Evolutionary conservation across 2,888 invertebrate species (phyloP).

Genomic region (Ophioninae sp.): DNA sequence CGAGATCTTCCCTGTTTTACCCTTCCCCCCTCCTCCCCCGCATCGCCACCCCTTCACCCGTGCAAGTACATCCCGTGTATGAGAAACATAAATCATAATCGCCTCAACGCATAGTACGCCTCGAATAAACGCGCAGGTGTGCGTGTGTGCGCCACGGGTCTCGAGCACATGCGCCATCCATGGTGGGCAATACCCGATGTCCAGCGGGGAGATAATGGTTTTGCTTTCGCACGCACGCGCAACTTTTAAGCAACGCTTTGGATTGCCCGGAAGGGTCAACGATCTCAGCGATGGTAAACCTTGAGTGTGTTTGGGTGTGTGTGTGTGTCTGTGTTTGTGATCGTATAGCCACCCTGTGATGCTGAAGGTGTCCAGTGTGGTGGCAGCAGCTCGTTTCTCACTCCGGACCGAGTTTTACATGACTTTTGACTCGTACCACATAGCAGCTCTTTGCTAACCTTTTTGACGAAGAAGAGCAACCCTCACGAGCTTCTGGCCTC

Average conservation of each 20-base stretch:
- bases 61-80: conserved; percentile 60
- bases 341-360: conserved; percentile 27
- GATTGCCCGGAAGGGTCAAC: conserved; percentile 67
- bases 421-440: conserved; percentile 36
- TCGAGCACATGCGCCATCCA: conserved; percentile 60
- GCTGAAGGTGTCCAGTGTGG: conserved; percentile 40
- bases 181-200: conserved; percentile 68
- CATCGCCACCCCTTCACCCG: background rate
- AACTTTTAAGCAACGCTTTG: conserved; percentile 37
- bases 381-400: conserved; percentile 32
- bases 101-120: conserved; percentile 62
- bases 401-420: conserved; percentile 34
- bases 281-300: background rate
- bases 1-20: conserved; percentile 49
- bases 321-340: conserved; percentile 49
- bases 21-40: background rate
- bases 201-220: conserved; percentile 76
- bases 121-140: conserved; percentile 2
- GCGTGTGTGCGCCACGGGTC: conserved; percentile 23
- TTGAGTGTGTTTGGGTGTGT: background rate
- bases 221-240: conserved; percentile 62
- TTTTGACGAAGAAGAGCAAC: conserved; percentile 34
- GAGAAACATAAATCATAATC: conserved; percentile 78
- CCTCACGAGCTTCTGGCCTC: conserved; percentile 47
- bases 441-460: conserved; percentile 29